These are phyloP conservation scores for Triplophysa tibetana DNA, from an alignment of 2,113 vertebrate genomes.

Conservation along the genomic window DNA sequence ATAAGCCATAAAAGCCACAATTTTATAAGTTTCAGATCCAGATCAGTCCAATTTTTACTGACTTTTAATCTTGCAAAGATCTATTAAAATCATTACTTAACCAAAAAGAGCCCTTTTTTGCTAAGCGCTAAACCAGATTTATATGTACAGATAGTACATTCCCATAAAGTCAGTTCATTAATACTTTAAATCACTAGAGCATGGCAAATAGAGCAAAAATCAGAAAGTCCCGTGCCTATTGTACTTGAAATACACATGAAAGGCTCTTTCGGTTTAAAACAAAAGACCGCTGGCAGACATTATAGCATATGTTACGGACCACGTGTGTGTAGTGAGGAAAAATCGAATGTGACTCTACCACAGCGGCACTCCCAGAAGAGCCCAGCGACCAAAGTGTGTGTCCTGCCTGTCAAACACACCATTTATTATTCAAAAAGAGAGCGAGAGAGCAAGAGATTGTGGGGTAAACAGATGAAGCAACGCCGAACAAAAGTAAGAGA, in stretches of 20 bases:
- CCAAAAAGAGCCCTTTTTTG: neutral
- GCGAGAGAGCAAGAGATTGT: conserved; percentile 8
- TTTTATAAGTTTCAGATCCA: no score
- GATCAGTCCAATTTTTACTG: no score
- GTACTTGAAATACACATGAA: conserved; percentile 20
- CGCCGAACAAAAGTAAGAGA: neutral
- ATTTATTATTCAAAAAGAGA: conserved; percentile 44
- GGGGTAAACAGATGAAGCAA: conserved; percentile 14
- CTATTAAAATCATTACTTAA: no score
- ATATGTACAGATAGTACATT: conserved; percentile 11
- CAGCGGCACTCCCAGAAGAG: conserved; percentile 32
- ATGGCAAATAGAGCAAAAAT: neutral
- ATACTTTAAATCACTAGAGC: conserved; percentile 14
- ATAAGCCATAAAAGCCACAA: no score
- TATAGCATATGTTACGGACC: conserved; percentile 7
- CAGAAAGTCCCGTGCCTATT: neutral
- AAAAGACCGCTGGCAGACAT: conserved; percentile 13
- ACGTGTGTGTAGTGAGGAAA: conserved; percentile 15
- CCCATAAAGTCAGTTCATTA: conserved; percentile 12
- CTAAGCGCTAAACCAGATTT: neutral
- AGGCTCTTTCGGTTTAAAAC: neutral
- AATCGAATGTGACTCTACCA: conserved; percentile 30
- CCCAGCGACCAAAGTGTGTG: conserved; percentile 35
- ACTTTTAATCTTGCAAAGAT: no score
- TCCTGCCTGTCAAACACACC: conserved; percentile 48